Evolutionary conservation across 2,888 invertebrate species (phyloP), one percentile per base, ranked within the genome.

Genomic region (Tribolium freemani): DNA sequence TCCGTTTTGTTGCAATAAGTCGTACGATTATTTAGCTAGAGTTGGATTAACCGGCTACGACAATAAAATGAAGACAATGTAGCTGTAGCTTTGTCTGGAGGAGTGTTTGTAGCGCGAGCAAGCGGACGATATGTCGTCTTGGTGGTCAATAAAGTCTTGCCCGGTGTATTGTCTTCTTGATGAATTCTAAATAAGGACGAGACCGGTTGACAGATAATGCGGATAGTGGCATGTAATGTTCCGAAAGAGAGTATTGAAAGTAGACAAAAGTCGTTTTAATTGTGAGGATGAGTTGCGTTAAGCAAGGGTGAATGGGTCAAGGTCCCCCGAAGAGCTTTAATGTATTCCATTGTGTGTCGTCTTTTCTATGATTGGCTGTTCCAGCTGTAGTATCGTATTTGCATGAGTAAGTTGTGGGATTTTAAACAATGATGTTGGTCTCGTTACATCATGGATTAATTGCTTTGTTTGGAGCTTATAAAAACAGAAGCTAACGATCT

Each of bases 381-480:
- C n/a, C 8, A 38, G 8, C 20, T 21, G 58, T 57, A 16, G 44
- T 38, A 60, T 60, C 48, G 38, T 30, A 60, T 60, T 60, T 60
- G 60, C 60, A 46, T 60, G 30, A 51, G 10, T 48, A 60, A 60
- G 46, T 60, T 60, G 60, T 9, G 46, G 60, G 60, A 60, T 60
- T 51, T 63, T 38, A 31, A 50, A 51, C 51, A 63, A 51, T 51
- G 64, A 51, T 51, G 51, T 64, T 60, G 71, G 71, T 64, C 57
- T 26, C 56, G 69, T 71, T 72, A 69, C 63, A 73, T 70, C 68
- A 73, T 60, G 60, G 75, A 71, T 73, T 75, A 75, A 75, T 75
- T 75, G 75, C 67, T 69, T 71, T 73, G 73, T 75, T 75, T 50
- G 57, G 71, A 58, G 68, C 60, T 71, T 73, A 69, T 68, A 73